These are phyloP conservation scores for Boloria euphrosyne DNA, from an alignment of 2,888 invertebrate species.

Conservation along the genomic window DNA sequence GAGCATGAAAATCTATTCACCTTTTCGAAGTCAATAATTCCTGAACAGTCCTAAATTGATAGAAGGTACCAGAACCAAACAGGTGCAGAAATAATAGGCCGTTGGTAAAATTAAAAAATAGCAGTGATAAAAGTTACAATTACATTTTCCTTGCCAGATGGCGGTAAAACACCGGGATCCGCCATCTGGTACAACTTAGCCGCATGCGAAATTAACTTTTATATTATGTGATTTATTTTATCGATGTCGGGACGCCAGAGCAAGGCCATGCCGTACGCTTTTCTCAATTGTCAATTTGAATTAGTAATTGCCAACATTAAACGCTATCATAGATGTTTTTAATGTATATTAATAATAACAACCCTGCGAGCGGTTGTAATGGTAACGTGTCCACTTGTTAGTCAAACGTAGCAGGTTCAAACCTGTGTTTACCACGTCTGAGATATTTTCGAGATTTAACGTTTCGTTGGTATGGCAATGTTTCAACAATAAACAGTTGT, in stretches of 20 bases:
- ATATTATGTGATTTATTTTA: conserved; percentile 59
- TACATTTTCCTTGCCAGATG: conserved; percentile 50
- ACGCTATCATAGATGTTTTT: conserved; percentile 16
- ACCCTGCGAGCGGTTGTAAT: background rate
- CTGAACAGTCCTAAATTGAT: too few species aligned
- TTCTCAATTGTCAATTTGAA: conserved; percentile 44
- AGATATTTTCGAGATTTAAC: background rate
- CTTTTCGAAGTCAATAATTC: too few species aligned
- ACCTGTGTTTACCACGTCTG: too few species aligned
- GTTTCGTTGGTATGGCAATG: background rate
- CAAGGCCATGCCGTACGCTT: conserved; percentile 58
- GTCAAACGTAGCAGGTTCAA: too few species aligned
- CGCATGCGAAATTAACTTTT: conserved; percentile 62
- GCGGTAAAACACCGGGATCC: conserved; percentile 46
- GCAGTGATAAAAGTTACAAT: conserved; percentile 39
- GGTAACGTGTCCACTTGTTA: background rate
- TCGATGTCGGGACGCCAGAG: conserved; percentile 55
- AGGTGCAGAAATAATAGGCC: background rate
- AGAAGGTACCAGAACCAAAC: too few species aligned
- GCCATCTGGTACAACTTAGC: conserved; percentile 55
- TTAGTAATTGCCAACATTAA: conserved; percentile 31
- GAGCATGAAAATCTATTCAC: too few species aligned
- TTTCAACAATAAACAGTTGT: background rate
- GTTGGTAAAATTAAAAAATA: conserved; percentile 26
- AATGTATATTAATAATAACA: background rate